Percentiles rank a stretch among this genome's conserved stretches.
Conservation (phyloP, 2,888 invertebrate genomes). For the Troglohyphantes excavatus region DNA sequence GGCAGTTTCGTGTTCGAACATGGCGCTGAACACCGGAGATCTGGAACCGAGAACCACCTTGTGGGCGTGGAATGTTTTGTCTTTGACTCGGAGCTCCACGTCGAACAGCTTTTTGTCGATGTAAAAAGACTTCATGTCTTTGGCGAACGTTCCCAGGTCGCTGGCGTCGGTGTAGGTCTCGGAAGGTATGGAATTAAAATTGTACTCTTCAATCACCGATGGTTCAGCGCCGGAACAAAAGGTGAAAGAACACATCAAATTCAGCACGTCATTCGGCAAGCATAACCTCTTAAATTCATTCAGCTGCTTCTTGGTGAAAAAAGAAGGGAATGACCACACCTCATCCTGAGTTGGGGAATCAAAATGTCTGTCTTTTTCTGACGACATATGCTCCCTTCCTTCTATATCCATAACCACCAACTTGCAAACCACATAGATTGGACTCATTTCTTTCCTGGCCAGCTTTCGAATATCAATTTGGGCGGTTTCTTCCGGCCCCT, state of each 20-base stretch:
- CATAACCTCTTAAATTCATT: neutral
- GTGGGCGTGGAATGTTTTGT: neutral
- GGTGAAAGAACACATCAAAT: neutral
- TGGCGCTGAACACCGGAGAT: conserved; percentile 21
- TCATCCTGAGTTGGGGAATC: conserved; percentile 1
- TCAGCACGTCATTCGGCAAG: conserved; percentile 18
- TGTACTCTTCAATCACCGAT: neutral
- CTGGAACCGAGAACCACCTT: conserved; percentile 4
- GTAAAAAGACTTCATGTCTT: conserved; percentile 8
- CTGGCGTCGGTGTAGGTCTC: neutral
- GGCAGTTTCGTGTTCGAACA: conserved; percentile 14
- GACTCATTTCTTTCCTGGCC: neutral
- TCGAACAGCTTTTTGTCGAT: conserved; percentile 16
- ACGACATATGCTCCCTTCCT: neutral
- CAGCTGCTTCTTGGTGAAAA: conserved; percentile 14
- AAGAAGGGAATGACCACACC: conserved; percentile 6
- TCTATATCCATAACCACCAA: conserved; percentile 10
- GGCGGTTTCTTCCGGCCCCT: neutral
- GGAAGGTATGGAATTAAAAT: neutral
- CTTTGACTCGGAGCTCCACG: neutral
- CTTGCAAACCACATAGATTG: conserved; percentile 2
- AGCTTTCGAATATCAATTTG: conserved; percentile 10
- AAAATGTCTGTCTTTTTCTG: neutral
- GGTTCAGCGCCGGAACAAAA: neutral
- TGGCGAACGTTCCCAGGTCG: neutral